Conservation (phyloP, 2,888 invertebrate species). For the Chironomus riparius region DNA sequence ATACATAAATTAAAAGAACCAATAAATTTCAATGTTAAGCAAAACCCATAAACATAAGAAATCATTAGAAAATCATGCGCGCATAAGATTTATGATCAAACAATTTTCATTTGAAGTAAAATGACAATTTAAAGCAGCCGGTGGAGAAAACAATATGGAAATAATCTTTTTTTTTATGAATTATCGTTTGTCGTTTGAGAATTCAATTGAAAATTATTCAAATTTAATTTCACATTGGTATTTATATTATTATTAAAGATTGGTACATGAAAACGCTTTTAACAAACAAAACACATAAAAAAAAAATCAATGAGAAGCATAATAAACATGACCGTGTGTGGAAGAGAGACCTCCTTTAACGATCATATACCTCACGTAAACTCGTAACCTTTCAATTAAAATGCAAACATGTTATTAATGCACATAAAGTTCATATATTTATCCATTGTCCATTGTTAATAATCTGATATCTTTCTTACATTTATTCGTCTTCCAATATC, state of each 20-base stretch:
- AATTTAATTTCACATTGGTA: background rate
- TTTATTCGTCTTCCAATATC: background rate
- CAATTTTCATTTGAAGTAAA: background rate
- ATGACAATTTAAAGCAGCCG: too few relatives aligned
- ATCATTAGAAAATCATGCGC: background rate
- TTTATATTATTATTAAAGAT: background rate
- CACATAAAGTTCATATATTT: conserved; percentile 25
- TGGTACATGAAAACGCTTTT: background rate
- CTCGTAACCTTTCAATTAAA: conserved; percentile 21
- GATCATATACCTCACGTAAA: conserved; percentile 15
- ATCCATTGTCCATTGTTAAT: conserved; percentile 23
- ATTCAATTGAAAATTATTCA: conserved; percentile 19
- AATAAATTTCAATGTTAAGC: too few relatives aligned
- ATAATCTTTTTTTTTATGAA: background rate
- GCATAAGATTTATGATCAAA: background rate
- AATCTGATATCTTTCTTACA: conserved; percentile 12
- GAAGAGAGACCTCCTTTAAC: conserved; percentile 10
- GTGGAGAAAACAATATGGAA: too few relatives aligned
- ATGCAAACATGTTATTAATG: conserved; percentile 20
- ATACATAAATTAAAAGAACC: too few relatives aligned
- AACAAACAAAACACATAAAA: background rate
- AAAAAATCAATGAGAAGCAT: background rate
- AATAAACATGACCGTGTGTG: background rate
- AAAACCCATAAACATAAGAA: background rate
- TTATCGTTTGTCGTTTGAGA: background rate